Evolutionary conservation across 2,113 vertebrate species (phyloP).

Genomic region (Microtus pennsylvanicus): DNA sequence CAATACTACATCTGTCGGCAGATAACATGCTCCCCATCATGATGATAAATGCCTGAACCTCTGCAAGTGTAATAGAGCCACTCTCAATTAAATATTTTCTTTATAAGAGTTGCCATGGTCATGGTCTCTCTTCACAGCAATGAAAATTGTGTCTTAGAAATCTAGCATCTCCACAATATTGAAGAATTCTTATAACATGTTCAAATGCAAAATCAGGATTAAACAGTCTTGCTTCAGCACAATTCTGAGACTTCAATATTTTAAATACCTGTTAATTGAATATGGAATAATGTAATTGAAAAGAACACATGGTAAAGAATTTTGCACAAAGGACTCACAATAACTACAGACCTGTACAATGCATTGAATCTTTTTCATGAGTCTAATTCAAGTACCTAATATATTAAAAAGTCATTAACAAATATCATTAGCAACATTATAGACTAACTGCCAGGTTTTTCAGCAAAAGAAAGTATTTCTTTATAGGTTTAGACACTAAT

Average conservation of each 20-base stretch:
- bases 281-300: neutral
- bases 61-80: no score
- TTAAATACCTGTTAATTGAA: slow-evolving; percentile 48
- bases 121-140: no score
- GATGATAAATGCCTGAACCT: no score
- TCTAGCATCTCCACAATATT: neutral
- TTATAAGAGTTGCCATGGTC: no score
- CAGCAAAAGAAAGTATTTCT: neutral
- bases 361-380: neutral
- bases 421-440: neutral
- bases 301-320: neutral
- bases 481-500: neutral
- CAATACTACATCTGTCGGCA: no score
- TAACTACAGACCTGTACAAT: neutral
- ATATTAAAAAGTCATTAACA: neutral
- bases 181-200: neutral
- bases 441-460: slow-evolving; percentile 2
- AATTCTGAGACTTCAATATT: neutral
- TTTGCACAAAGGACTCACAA: neutral
- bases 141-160: no score
- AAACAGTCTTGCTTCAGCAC: neutral
- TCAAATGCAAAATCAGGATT: neutral
- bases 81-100: no score
- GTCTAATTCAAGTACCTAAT: neutral
- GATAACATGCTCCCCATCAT: no score